Evolutionary conservation across 2,113 vertebrate species (phyloP).

Genomic region (Xenopus borealis): DNA sequence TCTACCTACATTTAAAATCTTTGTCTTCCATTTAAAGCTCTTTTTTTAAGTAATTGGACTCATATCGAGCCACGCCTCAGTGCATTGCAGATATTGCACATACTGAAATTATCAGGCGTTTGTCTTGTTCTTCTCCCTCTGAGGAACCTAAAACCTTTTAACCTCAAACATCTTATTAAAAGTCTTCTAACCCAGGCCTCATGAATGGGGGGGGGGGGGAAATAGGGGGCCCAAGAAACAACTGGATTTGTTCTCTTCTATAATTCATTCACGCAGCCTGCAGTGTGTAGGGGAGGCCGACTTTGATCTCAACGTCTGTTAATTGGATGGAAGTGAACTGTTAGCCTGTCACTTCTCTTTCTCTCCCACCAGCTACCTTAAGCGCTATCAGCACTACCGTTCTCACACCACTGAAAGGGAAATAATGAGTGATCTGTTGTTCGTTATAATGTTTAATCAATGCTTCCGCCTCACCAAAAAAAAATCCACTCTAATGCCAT

Average conservation of each 20-base stretch:
- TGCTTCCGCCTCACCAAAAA: slow-evolving; percentile 56
- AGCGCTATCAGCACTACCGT: slow-evolving; percentile 76
- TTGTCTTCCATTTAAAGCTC: too few relatives aligned
- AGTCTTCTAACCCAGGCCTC: slow-evolving; percentile 58
- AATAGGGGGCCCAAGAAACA: slow-evolving; percentile 61
- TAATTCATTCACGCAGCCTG: slow-evolving; percentile 78
- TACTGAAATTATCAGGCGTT: slow-evolving; percentile 73
- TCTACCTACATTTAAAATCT: too few relatives aligned
- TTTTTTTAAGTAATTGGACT: too few relatives aligned
- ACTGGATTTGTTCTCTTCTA: slow-evolving; percentile 72
- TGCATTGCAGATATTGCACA: slow-evolving; percentile 67
- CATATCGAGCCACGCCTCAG: slow-evolving; percentile 54
- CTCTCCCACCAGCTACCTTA: slow-evolving; percentile 87
- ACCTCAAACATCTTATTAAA: slow-evolving; percentile 81
- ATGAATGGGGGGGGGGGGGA: slow-evolving; percentile 15
- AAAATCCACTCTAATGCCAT: slow-evolving; percentile 11
- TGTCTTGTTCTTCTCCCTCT: slow-evolving; percentile 63
- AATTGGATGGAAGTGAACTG: slow-evolving; percentile 98
- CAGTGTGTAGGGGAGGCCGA: slow-evolving; percentile 76
- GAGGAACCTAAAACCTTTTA: slow-evolving; percentile 68
- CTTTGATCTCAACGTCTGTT: slow-evolving; percentile 91
- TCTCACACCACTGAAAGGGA: slow-evolving; percentile 78
- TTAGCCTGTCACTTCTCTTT: slow-evolving; percentile 88
- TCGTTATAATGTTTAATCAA: slow-evolving; percentile 74
- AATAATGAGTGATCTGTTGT: slow-evolving; percentile 70